Base-by-base conservation (phyloP, 2,113 vertebrate genomes). In the Piprites chloris region DNA sequence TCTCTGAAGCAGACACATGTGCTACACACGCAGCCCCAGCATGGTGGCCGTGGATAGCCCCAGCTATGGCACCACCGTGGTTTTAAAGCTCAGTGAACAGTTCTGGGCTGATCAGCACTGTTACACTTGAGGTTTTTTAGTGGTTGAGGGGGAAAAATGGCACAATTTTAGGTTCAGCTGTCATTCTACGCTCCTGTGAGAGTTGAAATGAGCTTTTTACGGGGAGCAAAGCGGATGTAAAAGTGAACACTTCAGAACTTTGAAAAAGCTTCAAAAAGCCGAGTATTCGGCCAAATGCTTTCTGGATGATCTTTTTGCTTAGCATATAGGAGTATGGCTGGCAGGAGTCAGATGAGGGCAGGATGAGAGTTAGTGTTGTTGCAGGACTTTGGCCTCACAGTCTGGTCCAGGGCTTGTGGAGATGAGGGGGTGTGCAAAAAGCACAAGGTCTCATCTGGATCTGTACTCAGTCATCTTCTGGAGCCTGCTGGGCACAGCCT, bases 51-150 rank as follows among this genome's bases (percentile, higher is more conserved):
- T 17, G 55, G 81, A 41, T 62, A 68, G 27, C 28, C 74, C 42
- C 39, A 78, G 0, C 44, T 41, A 3, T 12, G 35, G 23, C 77
- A 73, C 56, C 67, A 76, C 0, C 2, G 1, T 1, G 11, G n/a
- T n/a, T 62, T 61, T 62, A 23, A 39, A 24, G 28, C 59, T 62
- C 8, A 18, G 0, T 23, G 63, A 79, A 39, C 39, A 37, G 5
- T 27, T 21, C 50, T 82, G 71, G 37, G n/a, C 69, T 75, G 58
- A 68, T 46, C 46, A 61, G 62, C 12, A 44, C 8, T 1, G 0
- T 83, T 62, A 46, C 2, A 5, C 16, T 42, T 62, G 74, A 79
- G 30, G 2, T 9, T 30, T 74, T 73, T 49, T 16, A 28, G n/a
- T 52, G 17, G 14, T 0, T 67, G 1, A 20, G 23, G 14, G 52